These are phyloP conservation scores for Conistra vaccinii DNA, from an alignment of 2,888 invertebrate genomes.

Conservation along the genomic window DNA sequence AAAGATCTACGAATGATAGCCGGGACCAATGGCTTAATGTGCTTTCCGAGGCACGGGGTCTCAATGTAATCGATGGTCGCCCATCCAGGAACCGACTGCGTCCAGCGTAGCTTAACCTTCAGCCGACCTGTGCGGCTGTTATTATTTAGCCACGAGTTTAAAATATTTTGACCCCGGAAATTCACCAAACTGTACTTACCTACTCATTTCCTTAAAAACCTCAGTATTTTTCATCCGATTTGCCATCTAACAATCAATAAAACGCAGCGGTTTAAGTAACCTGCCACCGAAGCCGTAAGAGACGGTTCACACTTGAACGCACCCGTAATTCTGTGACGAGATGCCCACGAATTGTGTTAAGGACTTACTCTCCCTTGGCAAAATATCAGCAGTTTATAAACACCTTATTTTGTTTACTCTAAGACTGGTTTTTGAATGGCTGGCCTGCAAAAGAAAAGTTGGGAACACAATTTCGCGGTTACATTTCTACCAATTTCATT, in stretches of 20 bases:
- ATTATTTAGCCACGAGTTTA: not conserved
- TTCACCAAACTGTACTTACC: not conserved
- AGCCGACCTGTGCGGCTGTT: not conserved
- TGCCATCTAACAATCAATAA: conserved; percentile 59
- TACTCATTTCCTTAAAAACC: conserved; percentile 6
- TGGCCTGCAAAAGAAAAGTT: conserved; percentile 2
- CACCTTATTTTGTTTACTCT: fast-evolving
- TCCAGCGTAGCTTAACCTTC: not conserved
- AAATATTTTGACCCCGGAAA: not conserved
- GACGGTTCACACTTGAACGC: conserved; percentile 80
- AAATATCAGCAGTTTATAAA: conserved; percentile 21
- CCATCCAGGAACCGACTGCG: not conserved
- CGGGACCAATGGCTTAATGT: not conserved
- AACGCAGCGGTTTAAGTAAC: conserved; percentile 61
- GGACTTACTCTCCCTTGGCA: conserved; percentile 70
- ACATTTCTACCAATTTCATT: conserved; percentile 41
- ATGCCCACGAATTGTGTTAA: conserved; percentile 82
- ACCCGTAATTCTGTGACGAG: conserved; percentile 77
- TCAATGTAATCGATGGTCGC: not conserved
- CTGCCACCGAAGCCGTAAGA: conserved; percentile 67
- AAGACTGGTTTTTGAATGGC: conserved; percentile 17
- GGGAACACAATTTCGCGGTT: conserved; percentile 60
- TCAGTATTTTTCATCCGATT: conserved; percentile 28
- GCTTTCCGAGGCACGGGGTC: not conserved
- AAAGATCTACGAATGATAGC: no score